Conservation (phyloP, 2,113 vertebrate genomes). For the Setophaga kirtlandii region DNA sequence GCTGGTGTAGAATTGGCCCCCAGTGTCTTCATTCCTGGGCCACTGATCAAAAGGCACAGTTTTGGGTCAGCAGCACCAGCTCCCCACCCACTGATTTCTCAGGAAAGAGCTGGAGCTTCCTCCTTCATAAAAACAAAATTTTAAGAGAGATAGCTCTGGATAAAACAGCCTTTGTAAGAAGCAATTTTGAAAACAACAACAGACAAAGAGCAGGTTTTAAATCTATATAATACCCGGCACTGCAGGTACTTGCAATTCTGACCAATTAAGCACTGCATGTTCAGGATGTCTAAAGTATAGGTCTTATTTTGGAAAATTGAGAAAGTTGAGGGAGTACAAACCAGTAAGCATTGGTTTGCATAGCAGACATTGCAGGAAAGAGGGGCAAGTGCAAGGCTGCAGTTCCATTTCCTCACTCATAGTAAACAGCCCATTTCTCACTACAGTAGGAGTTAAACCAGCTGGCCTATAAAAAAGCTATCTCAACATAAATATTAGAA, state of each 20-base stretch:
- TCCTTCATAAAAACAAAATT: not conserved
- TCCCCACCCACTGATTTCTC: not conserved
- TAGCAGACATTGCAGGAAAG: not conserved
- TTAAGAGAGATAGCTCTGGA: not conserved
- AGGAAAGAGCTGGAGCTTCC: not conserved
- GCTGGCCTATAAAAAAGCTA: not conserved
- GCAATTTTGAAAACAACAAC: fast-evolving
- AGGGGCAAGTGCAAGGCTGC: not conserved
- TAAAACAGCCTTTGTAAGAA: not conserved
- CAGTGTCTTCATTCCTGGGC: not conserved
- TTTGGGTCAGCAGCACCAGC: not conserved
- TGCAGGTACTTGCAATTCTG: not conserved
- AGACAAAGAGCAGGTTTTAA: not conserved
- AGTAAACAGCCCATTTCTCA: not conserved
- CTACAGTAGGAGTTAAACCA: not conserved
- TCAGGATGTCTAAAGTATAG: not conserved
- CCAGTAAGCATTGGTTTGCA: not conserved
- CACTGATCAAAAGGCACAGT: not conserved
- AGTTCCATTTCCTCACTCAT: not conserved
- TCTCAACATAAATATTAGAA: not conserved
- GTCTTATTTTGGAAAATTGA: not conserved
- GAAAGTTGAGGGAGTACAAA: not conserved
- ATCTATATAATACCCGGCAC: not conserved
- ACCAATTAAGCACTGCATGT: not conserved
- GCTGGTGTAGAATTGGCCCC: not conserved